Evolutionary conservation across 2,797 vertebrate species (phyloP).

Genomic region (Sebastes iracundus): DNA sequence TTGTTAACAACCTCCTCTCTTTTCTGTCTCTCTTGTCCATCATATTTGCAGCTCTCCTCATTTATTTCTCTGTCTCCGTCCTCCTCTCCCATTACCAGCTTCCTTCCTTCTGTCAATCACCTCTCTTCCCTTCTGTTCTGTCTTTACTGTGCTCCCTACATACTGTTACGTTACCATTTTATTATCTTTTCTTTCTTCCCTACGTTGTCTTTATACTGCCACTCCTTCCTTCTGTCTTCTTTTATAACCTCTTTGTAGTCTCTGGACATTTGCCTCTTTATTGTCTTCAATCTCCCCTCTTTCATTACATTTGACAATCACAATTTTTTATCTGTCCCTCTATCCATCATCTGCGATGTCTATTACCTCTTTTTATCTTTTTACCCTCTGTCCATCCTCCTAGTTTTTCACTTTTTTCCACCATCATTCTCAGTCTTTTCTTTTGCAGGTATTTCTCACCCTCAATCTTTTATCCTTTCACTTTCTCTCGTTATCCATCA

Average conservation of each 20-base stretch:
- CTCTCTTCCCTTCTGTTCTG: background rate
- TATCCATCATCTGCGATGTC: background rate
- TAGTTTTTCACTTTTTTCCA: background rate
- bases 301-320: constrained; percentile 4
- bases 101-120: background rate
- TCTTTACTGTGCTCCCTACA: background rate
- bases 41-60: constrained; percentile 16
- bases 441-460: background rate
- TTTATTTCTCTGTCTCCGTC: constrained; percentile 29
- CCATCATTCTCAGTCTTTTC: background rate
- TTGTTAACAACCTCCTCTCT: background rate
- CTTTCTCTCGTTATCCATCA: background rate
- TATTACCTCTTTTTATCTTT: background rate
- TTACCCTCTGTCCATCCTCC: background rate
- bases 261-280: background rate
- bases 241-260: background rate
- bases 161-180: background rate
- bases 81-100: constrained; percentile 10
- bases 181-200: background rate
- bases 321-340: background rate
- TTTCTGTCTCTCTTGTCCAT: constrained; percentile 3
- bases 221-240: background rate
- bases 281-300: background rate
- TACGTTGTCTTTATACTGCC: background rate
- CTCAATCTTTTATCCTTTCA: background rate